Evolutionary conservation across 2,888 invertebrate genomes (phyloP).

Genomic region (Lasioglossum malachurum): DNA sequence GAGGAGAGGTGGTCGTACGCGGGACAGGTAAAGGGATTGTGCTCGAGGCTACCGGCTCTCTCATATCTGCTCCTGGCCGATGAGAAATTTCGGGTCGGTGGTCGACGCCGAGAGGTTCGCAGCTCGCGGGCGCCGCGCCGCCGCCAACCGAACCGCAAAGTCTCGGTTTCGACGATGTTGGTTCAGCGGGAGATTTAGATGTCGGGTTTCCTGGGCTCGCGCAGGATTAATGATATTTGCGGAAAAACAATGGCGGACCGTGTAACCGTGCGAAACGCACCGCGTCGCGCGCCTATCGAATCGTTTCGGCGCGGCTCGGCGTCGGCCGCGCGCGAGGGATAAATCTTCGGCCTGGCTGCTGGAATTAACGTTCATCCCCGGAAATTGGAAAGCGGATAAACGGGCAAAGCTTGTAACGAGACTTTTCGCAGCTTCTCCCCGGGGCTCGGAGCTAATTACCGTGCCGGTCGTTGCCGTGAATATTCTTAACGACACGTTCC

Average conservation of each 20-base stretch:
- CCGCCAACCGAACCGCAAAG: slow-evolving; percentile 45
- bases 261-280: neutral
- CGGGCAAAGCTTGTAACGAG: slow-evolving; percentile 6
- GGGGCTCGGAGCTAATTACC: slow-evolving; percentile 39
- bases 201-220: neutral
- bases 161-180: slow-evolving; percentile 32
- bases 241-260: slow-evolving; percentile 15
- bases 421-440: slow-evolving; percentile 12
- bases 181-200: slow-evolving; percentile 34
- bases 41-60: neutral
- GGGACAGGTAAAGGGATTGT: neutral
- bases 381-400: slow-evolving; percentile 13
- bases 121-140: neutral
- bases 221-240: slow-evolving; percentile 39
- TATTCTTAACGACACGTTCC: slow-evolving; percentile 25
- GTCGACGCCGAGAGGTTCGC: slow-evolving; percentile 43
- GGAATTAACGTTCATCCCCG: slow-evolving; percentile 4
- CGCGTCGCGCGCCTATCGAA: neutral
- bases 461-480: slow-evolving; percentile 23
- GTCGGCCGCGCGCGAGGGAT: neutral
- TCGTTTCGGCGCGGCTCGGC: neutral
- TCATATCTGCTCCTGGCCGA: slow-evolving; percentile 24
- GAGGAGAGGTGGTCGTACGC: neutral
- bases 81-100: slow-evolving; percentile 56
- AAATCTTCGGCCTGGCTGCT: neutral